These are phyloP conservation scores for Blennius ocellaris DNA, from an alignment of 2,113 vertebrate species.

Conservation along the genomic window DNA sequence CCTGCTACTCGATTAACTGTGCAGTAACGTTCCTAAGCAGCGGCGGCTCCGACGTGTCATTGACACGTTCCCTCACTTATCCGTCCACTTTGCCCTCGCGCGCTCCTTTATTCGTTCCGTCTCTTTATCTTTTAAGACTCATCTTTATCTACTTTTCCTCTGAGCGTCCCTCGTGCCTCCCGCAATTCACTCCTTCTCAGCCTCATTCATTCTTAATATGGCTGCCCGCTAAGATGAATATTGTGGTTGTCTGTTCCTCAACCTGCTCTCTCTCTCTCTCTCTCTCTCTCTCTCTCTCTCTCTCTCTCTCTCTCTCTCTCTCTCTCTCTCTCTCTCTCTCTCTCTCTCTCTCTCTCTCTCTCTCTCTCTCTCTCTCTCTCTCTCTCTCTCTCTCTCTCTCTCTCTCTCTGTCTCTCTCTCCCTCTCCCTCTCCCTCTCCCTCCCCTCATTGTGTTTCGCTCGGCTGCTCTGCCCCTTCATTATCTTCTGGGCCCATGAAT, in stretches of 20 bases:
- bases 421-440: conserved; percentile 29
- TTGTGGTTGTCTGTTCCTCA: conserved; percentile 55
- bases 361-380: conserved; percentile 46
- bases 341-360: conserved; percentile 51
- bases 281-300: conserved; percentile 61
- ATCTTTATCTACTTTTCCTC: conserved; percentile 53
- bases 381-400: conserved; percentile 49
- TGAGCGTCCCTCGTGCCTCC: conserved; percentile 34
- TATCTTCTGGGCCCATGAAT: conserved; percentile 74
- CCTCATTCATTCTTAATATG: conserved; percentile 68
- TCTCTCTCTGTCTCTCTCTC: conserved; percentile 27
- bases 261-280: conserved; percentile 32
- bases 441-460: conserved; percentile 68
- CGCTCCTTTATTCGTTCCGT: conserved; percentile 25
- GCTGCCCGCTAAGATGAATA: conserved; percentile 63
- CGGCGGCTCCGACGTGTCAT: conserved; percentile 35
- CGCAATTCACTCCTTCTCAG: conserved; percentile 40
- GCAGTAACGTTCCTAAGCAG: conserved; percentile 50
- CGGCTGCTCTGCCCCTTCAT: conserved; percentile 67
- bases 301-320: conserved; percentile 35
- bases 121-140: conserved; percentile 48
- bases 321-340: conserved; percentile 51
- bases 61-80: conserved; percentile 51
- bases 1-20: conserved; percentile 64
- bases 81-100: conserved; percentile 24